Evolutionary conservation across 1,140 invertebrate species (phyloP), one percentile per base, ranked within the genome.

Genomic region (Caerostris darwini): DNA sequence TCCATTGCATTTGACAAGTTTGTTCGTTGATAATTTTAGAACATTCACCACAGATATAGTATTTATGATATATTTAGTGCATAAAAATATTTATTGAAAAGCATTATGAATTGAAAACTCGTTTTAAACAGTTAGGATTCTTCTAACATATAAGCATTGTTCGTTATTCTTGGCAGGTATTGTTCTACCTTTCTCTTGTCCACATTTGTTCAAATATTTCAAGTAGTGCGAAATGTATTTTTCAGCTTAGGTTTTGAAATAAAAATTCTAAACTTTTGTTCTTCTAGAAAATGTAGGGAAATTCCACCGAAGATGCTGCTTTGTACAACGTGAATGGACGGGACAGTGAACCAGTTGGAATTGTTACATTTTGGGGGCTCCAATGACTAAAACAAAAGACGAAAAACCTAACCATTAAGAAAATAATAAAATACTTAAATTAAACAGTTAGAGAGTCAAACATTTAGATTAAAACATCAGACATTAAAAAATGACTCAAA

Each of bases 1-100:
- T 34, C 34, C 34, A 34, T 34, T 34, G 34, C 34, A 34, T 34
- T 34, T 34, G 0, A 34, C 34, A 34, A 34, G 34, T 77, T 14
- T 77, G 71, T 77, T 77, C 71, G 71, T 77, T 77, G 71, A 50
- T 77, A 10, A 77, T 50, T 77, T 77, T 34, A 77, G 34, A 34
- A 77, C 12, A 12, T 77, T 77, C 71, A 6, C 14, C 3, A 67
- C 14, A n/a, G n/a, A n/a, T n/a, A n/a, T n/a, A n/a, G n/a, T n/a
- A 34, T 34, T 34, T 1, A 34, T 34, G 34, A 34, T 34, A 3
- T 67, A n/a, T 67, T 67, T 5, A 6, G 14, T 17, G 61, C 7
- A 67, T 67, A 5, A 67, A 67, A 67, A 67, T n/a, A n/a, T 6
- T 17, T 67, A 7, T 17, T 67, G 61, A 67, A 67, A 67, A n/a